A percentile compares a stretch with the other conserved stretches of the same genome.
These are phyloP conservation scores for Pitta sordida DNA, from an alignment of 2,113 vertebrate species.

Conservation along the genomic window DNA sequence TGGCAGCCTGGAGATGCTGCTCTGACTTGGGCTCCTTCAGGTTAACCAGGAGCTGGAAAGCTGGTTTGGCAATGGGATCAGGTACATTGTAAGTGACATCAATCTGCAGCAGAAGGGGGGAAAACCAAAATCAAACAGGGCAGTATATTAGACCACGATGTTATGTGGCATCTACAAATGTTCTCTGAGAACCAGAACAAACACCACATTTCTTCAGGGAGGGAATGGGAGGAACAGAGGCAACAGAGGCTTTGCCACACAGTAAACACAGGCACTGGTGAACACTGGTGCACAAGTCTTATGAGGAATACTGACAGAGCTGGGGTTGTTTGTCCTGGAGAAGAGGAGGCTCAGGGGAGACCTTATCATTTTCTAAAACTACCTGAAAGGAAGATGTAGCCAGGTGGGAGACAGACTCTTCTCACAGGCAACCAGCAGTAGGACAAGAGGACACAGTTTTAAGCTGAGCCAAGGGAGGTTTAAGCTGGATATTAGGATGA, in stretches of 20 bases:
- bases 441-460: too few relatives aligned
- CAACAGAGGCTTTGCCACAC: not conserved
- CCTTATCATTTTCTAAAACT: too few relatives aligned
- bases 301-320: too few relatives aligned
- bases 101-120: slow-evolving; percentile 68
- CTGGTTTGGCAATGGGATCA: slow-evolving; percentile 86
- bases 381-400: too few relatives aligned
- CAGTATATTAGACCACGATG: fast-evolving
- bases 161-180: not conserved
- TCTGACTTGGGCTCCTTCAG: slow-evolving; percentile 82
- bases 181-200: not conserved
- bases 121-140: not conserved
- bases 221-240: not conserved
- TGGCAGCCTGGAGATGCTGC: slow-evolving; percentile 21
- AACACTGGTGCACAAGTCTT: too few relatives aligned
- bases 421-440: too few relatives aligned
- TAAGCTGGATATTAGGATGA: too few relatives aligned
- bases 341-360: too few relatives aligned
- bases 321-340: too few relatives aligned
- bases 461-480: too few relatives aligned
- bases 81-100: slow-evolving; percentile 91
- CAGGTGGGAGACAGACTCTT: too few relatives aligned
- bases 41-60: slow-evolving; percentile 87
- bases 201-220: not conserved
- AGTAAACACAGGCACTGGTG: too few relatives aligned